A percentile compares a stretch with the other conserved stretches of the same genome.
Conservation (phyloP, 2,113 vertebrate species). For the Chamaetylas fuelleborni region DNA sequence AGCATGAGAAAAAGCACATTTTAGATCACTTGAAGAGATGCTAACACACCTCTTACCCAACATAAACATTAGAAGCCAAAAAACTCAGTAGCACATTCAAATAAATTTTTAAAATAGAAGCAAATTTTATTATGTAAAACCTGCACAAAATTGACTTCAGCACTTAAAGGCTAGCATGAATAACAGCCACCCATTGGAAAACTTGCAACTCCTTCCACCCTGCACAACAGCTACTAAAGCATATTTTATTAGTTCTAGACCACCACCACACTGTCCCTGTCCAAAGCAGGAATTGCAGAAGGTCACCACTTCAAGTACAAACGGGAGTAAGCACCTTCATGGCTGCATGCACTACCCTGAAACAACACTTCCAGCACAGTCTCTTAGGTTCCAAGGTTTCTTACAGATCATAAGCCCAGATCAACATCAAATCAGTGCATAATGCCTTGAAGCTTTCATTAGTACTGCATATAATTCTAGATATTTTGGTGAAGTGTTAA, state of each 20-base stretch:
- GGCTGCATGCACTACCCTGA: background rate
- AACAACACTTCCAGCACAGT: background rate
- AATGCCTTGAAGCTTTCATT: background rate
- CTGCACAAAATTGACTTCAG: background rate
- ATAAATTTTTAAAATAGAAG: background rate
- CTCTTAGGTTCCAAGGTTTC: background rate
- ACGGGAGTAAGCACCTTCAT: background rate
- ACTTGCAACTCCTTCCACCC: background rate
- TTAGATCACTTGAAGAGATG: background rate
- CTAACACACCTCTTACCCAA: background rate
- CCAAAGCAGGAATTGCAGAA: background rate
- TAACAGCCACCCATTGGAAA: background rate
- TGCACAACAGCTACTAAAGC: background rate
- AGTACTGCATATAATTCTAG: background rate
- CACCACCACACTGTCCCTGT: background rate
- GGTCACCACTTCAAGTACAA: background rate
- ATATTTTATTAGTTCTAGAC: background rate
- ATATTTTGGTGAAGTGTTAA: background rate
- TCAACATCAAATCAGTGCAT: background rate
- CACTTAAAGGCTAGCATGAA: background rate
- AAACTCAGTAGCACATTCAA: rapidly evolving
- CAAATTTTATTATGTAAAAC: background rate
- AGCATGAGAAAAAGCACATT: background rate
- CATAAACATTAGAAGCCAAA: background rate
- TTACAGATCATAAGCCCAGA: background rate